phyloP scores from a whole-genome alignment of 2,797 vertebrate genomes.

The Rhinophrynus dorsalis region DNA sequence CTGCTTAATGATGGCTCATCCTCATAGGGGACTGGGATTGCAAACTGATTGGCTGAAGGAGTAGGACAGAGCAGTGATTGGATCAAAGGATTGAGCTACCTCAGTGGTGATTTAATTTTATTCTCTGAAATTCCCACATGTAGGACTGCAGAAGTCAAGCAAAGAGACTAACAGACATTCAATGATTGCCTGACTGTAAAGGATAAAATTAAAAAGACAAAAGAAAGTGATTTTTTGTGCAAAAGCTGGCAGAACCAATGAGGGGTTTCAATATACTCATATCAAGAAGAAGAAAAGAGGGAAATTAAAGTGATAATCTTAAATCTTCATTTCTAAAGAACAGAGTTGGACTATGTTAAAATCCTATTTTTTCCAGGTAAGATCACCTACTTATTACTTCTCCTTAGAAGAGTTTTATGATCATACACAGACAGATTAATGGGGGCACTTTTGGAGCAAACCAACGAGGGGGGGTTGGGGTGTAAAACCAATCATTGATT shows the following conservation, averaged over 20 bases:
- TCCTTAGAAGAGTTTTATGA: no score
- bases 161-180: slow-evolving; percentile 19
- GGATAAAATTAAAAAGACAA: background rate
- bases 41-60: slow-evolving; percentile 42
- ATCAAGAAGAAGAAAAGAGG: background rate
- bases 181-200: background rate
- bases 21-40: slow-evolving; percentile 26
- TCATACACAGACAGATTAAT: no score
- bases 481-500: no score
- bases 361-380: slow-evolving; percentile 17
- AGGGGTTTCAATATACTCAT: slow-evolving; percentile 5
- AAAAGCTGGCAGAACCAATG: background rate
- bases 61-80: slow-evolving; percentile 32
- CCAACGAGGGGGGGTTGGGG: no score
- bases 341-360: slow-evolving; percentile 2
- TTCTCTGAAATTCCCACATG: slow-evolving; percentile 47
- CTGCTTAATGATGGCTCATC: slow-evolving; percentile 44
- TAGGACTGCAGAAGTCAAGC: slow-evolving; percentile 30
- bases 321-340: background rate
- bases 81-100: slow-evolving; percentile 46
- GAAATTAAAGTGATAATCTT: background rate
- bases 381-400: no score
- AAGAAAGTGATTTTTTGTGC: background rate
- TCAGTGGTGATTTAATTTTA: slow-evolving; percentile 47
- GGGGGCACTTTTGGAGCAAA: no score